Evolutionary conservation across 2,797 vertebrate species (phyloP).

Genomic region (Scolopax bukidnonensis): DNA sequence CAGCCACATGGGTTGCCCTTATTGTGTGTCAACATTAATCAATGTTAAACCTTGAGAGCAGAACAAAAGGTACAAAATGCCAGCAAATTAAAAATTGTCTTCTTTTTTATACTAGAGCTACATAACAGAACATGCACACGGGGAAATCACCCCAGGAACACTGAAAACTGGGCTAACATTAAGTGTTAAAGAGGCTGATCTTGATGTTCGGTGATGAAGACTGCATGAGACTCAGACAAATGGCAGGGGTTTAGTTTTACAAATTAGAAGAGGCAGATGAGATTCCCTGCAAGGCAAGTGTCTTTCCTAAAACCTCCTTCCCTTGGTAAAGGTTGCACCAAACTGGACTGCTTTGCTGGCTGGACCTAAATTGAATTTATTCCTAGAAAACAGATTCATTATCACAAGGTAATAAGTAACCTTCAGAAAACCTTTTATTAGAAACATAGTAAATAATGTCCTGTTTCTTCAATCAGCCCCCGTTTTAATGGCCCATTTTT

Average conservation of each 20-base stretch:
- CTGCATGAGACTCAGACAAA: slow-evolving; percentile 4
- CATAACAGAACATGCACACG: not conserved
- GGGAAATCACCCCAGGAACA: not conserved
- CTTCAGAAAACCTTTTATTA: slow-evolving; percentile 16
- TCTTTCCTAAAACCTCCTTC: not conserved
- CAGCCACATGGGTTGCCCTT: not conserved
- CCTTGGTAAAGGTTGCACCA: not conserved
- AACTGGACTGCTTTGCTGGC: not conserved
- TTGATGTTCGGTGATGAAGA: not conserved
- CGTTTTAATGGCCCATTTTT: not conserved
- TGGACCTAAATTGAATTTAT: not conserved
- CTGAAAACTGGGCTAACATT: slow-evolving; percentile 4
- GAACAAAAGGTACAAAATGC: slow-evolving; percentile 20
- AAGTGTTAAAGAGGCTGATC: not conserved
- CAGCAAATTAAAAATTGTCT: not conserved
- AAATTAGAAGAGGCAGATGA: slow-evolving; percentile 37
- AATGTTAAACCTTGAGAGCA: not conserved
- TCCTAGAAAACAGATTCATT: not conserved
- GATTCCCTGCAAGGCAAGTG: slow-evolving; percentile 3
- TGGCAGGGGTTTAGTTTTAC: not conserved
- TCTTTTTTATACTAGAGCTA: not conserved
- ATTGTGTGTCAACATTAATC: slow-evolving; percentile 12
- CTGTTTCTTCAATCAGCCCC: not conserved
- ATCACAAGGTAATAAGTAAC: slow-evolving; percentile 16
- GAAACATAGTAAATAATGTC: slow-evolving; percentile 1